phyloP scores from a whole-genome alignment of 2,113 vertebrate genomes.

The Acrocephalus kingi region DNA sequence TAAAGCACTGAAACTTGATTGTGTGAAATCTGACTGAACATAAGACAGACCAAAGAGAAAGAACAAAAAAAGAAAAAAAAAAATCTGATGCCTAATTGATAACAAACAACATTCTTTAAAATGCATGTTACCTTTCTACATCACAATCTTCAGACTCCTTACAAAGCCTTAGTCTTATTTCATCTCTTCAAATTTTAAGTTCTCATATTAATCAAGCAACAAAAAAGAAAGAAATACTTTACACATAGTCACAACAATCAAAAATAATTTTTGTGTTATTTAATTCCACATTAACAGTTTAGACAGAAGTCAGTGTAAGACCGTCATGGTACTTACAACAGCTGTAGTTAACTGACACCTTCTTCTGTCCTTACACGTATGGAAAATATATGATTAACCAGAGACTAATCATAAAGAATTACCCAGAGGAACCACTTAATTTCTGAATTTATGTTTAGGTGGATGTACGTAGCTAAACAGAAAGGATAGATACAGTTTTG shows the following conservation, averaged over 20 bases:
- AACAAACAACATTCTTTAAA: background rate
- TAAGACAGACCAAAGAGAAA: background rate
- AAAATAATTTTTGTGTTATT: background rate
- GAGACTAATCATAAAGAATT: background rate
- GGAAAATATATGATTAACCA: background rate
- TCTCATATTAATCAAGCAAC: background rate
- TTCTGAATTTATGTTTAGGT: background rate
- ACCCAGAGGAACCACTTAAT: background rate
- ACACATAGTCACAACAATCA: background rate
- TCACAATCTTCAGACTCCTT: background rate
- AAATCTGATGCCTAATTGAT: background rate
- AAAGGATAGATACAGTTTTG: background rate
- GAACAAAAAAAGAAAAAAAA: too few relatives aligned
- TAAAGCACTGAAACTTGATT: background rate
- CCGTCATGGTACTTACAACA: background rate
- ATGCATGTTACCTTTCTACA: background rate
- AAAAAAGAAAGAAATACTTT: background rate
- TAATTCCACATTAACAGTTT: background rate
- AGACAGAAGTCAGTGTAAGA: background rate
- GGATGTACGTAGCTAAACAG: background rate
- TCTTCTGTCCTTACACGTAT: background rate
- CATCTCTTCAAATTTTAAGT: background rate
- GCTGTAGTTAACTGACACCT: background rate
- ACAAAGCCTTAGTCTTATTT: background rate
- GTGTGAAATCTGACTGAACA: background rate